Base-by-base conservation (phyloP, 2,888 invertebrate genomes). In the Meiosimyza decipiens region DNA sequence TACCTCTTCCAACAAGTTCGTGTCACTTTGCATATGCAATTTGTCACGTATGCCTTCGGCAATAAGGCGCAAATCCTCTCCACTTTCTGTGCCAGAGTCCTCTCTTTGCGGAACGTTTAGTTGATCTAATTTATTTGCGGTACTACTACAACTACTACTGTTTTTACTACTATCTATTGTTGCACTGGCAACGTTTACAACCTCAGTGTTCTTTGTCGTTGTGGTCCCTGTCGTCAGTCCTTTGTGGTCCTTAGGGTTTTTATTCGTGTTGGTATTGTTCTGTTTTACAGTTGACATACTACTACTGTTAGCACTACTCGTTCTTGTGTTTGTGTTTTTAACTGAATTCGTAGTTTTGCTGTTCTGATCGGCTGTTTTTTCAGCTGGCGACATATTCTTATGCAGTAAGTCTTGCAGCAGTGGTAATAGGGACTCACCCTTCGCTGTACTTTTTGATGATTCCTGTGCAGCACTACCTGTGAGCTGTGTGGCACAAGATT, bases 381-480 rank as follows among this genome's bases (percentile, higher is more conserved):
- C 76, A 74, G 74, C 77, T 78, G 77, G 80, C 71, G 80, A 79
- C 79, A 79, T 80, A 76, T 82, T 82, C 74, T 82, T 82, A 74
- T 90, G 90, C 84, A 92, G 89, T 84, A 91, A 89, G 74, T 90
- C 91, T 88, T 91, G 91, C 85, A 91, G 90, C 85, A 91, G 89
- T 83, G 91, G 91, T 81, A 92, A 90, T 83, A 91, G 90, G 82
- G 91, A 93, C 93, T 93, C 93, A 93, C 93, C 93, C 89, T 92
- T 81, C 69, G 79, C 80, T 57, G 74, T 74, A 67, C 52, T 71
- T 52, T 68, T 64, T 66, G 62, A 16, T 33, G 50, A 54, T 63
- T 60, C 59, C 28, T 28, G 28, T 63, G 50, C 33, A 33, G 51
- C 59, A 50, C 47, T 16, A 49, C 15, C 49, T 28, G 57, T 11